Evolutionary conservation across 1,140 invertebrate species (phyloP).

Genomic region (Diorhabda elongata): DNA sequence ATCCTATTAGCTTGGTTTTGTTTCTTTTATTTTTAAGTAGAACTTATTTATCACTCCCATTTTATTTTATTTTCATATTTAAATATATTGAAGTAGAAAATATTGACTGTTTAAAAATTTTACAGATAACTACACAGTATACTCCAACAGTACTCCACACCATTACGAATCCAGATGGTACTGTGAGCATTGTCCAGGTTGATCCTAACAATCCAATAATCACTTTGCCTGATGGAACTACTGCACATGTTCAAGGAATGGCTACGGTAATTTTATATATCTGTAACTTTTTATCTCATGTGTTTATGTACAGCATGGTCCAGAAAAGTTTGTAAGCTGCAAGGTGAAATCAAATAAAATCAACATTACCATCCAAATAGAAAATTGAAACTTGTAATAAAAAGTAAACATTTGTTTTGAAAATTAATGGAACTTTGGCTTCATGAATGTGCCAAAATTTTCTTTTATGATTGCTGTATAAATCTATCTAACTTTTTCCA

Average conservation of each 20-base stretch:
- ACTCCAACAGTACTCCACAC: slow-evolving; percentile 90
- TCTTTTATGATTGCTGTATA: no score
- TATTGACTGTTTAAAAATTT: slow-evolving; percentile 12
- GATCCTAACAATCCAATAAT: slow-evolving; percentile 93
- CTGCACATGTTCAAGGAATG: slow-evolving; percentile 87
- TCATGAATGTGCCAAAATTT: no score
- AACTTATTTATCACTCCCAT: slow-evolving; percentile 9
- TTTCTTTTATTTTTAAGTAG: slow-evolving; percentile 29
- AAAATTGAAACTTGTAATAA: no score
- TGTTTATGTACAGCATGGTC: no score
- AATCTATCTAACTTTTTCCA: no score
- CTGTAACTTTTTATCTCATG: no score
- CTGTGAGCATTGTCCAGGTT: slow-evolving; percentile 93
- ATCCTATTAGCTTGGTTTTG: slow-evolving; percentile 43
- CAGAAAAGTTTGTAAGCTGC: no score
- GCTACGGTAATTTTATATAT: slow-evolving; percentile 63
- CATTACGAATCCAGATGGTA: slow-evolving; percentile 94
- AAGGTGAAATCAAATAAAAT: no score
- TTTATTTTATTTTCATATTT: slow-evolving; percentile 7
- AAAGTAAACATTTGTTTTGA: no score
- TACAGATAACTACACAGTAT: slow-evolving; percentile 68
- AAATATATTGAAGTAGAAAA: neutral
- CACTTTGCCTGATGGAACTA: slow-evolving; percentile 91
- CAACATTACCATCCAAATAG: no score
- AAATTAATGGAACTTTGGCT: no score